Evolutionary conservation across 1,140 invertebrate species (phyloP), one percentile per base, ranked within the genome.

Genomic region (Zophobas atratus): DNA sequence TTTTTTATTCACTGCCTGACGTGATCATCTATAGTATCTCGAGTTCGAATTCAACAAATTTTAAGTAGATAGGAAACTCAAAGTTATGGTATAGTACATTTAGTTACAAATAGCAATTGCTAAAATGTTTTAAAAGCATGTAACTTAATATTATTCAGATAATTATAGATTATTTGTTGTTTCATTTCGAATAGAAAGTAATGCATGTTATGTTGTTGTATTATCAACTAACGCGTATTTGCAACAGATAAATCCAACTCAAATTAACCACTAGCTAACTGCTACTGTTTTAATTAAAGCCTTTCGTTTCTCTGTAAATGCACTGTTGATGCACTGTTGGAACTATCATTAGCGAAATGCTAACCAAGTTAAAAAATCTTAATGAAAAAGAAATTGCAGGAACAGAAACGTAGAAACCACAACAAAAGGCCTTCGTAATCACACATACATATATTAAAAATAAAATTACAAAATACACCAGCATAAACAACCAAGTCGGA

Each of bases 371-470:
- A 56, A 73, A 73, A 73, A 73, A 55, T 73, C 49, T 73, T 73
- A 56, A 73, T 56, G 49, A 49, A 73, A 43, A 55, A 56, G 55
- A 73, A 73, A 73, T 73, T 20, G 6, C 39, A 38, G n/a, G 8
- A 38, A 49, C 49, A 56, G 56, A 35, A 6, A 41, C 35, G 71
- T 49, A 38, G 41, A 39, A 39, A 35, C 71, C 34, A 32, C 71
- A 73, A 73, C 51, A 73, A 55, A 53, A 55, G 48, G 41, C 71
- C 49, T 55, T 49, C 55, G 41, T 73, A 73, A 73, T 73, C 71
- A 51, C 71, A 73, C 71, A 39, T 73, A 20, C 71, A 73, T 56
- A 55, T 56, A 73, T 73, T 43, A 56, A 73, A 53, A 73, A 73
- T 6, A 56, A 73, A 73, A 73, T 73, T 73, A 73, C 71, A 38